A percentile compares a stretch with the other conserved stretches of the same genome.
Evolutionary conservation across 1,140 invertebrate genomes (phyloP).

Genomic region (Drosophila kikkawai): DNA sequence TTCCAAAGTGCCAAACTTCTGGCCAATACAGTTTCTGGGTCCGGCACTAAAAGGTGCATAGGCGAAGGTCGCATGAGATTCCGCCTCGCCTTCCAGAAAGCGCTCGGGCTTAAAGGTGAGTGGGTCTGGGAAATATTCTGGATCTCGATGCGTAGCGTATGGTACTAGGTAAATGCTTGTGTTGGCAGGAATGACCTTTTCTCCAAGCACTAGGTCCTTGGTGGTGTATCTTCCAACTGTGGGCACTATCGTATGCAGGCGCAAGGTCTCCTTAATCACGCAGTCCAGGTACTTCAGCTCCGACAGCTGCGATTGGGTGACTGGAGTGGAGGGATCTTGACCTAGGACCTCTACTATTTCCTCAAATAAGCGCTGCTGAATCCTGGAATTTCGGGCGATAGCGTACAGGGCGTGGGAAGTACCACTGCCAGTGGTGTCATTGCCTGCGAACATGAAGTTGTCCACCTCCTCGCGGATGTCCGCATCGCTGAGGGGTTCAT

Average conservation of each 20-base stretch:
- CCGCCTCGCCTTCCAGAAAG: slow-evolving; percentile 85
- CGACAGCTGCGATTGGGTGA: slow-evolving; percentile 84
- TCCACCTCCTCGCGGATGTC: slow-evolving; percentile 91
- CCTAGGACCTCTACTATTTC: slow-evolving; percentile 87
- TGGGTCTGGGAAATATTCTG: slow-evolving; percentile 64
- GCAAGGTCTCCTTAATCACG: slow-evolving; percentile 86
- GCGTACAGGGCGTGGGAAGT: slow-evolving; percentile 64
- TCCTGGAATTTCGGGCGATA: slow-evolving; percentile 57
- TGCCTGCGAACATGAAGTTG: slow-evolving; percentile 91
- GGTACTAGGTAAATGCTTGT: slow-evolving; percentile 79
- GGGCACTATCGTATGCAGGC: slow-evolving; percentile 87
- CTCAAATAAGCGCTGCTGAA: slow-evolving; percentile 86
- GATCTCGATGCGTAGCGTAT: slow-evolving; percentile 69
- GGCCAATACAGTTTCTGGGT: slow-evolving; percentile 89
- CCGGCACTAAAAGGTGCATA: slow-evolving; percentile 89
- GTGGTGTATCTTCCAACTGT: slow-evolving; percentile 85
- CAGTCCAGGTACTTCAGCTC: slow-evolving; percentile 87
- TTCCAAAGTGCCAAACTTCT: slow-evolving; percentile 92
- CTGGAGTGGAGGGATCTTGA: slow-evolving; percentile 65
- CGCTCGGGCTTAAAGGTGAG: slow-evolving; percentile 88
- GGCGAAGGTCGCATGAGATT: slow-evolving; percentile 83
- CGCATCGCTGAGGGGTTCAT: slow-evolving; percentile 86
- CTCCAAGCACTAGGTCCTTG: slow-evolving; percentile 71
- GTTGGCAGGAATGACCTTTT: slow-evolving; percentile 52
- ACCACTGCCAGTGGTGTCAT: slow-evolving; percentile 73